A percentile compares a stretch with the other conserved stretches of the same genome.
phyloP scores from a whole-genome alignment of 2,113 vertebrate species.

The Leptocoma aspasia region DNA sequence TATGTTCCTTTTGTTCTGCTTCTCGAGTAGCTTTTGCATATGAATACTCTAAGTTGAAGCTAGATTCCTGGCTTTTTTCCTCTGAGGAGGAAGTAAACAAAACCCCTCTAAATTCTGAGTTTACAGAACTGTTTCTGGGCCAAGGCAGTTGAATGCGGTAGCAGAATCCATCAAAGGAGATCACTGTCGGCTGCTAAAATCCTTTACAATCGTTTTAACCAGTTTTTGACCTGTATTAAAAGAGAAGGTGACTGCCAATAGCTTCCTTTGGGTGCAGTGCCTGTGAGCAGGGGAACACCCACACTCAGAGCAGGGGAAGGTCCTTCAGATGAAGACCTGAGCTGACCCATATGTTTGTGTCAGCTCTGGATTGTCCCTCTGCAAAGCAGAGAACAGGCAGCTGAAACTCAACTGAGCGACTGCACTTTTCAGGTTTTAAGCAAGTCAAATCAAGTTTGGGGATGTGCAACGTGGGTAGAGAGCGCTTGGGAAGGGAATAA shows the following conservation, averaged over 20 bases:
- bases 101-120: neutral
- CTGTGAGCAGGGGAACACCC: neutral
- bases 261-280: neutral
- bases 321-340: neutral
- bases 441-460: neutral
- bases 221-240: neutral
- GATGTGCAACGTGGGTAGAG: neutral
- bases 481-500: neutral
- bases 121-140: neutral
- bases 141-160: neutral
- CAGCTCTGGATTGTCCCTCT: neutral
- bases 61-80: neutral
- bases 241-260: neutral
- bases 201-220: neutral
- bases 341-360: fast-evolving
- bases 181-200: neutral
- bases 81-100: neutral
- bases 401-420: neutral
- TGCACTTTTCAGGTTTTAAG: neutral
- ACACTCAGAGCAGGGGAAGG: neutral
- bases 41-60: neutral
- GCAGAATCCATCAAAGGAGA: neutral
- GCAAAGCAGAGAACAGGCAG: neutral
- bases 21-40: neutral
- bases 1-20: neutral